Evolutionary conservation across 2,888 invertebrate genomes (phyloP), one percentile per base, ranked within the genome.

Genomic region (Drosophila recens): DNA sequence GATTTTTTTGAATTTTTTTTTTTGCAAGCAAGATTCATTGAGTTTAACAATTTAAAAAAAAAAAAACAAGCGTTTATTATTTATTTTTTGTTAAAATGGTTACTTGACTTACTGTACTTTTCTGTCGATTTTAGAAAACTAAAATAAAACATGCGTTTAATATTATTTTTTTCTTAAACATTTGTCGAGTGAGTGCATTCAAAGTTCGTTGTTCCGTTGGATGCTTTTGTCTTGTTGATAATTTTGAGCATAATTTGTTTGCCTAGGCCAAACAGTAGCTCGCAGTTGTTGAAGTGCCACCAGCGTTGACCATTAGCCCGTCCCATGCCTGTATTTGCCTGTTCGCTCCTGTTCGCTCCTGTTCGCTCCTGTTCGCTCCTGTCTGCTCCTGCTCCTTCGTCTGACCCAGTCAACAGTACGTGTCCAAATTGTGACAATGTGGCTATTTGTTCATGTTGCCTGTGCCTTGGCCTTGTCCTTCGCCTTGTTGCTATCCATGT

Each of bases 201-300:
- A 9, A 15, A 4, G 13, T 11, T 23, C 40, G 33, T 3, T 17
- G 5, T 11, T 15, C 9, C 43, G 11, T 17, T 8, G 10, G 11
- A 8, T 2, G 9, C 20, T 38, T 38, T 30, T 15, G 13, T 15
- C n/a, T 52, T 72, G 69, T 62, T 80, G 71, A 82, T 75, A 68
- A 80, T 80, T 80, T 78, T 67, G 46, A 80, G 52, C 83, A 80
- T 82, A 75, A 88, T 88, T 86, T 82, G 80, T 86, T 82, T 88
- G 80, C 58, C 23, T 43, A 23, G 27, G 46, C 48, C 75, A 75
- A 80, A 75, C 75, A 80, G 33, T 46, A 49, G 48, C 27, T 73
- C 67, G 59, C 66, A 48, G 51, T 63, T 62, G 62, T 48, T 56
- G 46, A 56, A 58, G 64, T 52, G 23, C 57, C 40, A 33, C 42